A percentile compares a stretch with the other conserved stretches of the same genome.
Conservation (phyloP, 2,797 vertebrate genomes). For the Neomorphus geoffroyi region DNA sequence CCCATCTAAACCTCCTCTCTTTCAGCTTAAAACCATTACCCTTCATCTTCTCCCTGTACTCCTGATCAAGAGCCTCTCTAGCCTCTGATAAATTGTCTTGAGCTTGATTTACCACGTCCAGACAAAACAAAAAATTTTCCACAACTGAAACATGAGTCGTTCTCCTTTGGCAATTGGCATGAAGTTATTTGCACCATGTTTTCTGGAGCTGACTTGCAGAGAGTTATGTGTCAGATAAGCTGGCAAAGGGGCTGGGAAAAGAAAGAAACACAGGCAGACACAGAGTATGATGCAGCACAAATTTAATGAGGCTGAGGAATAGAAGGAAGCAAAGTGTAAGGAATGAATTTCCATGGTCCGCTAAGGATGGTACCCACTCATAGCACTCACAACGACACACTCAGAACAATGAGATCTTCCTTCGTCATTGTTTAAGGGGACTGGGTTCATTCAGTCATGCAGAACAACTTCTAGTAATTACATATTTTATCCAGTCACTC, state of each 20-base stretch:
- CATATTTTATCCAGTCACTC: not conserved
- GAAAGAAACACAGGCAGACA: slow-evolving; percentile 9
- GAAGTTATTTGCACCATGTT: not conserved
- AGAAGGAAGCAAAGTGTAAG: slow-evolving; percentile 12
- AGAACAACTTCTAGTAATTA: not conserved
- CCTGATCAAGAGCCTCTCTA: not conserved
- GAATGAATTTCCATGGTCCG: not conserved
- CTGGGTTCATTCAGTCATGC: not conserved
- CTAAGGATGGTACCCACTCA: not conserved
- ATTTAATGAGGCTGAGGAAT: slow-evolving; percentile 54
- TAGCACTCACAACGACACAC: not conserved
- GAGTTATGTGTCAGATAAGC: not conserved
- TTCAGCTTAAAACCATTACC: too few species aligned
- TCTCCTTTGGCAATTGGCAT: not conserved
- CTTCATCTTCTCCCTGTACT: too few species aligned
- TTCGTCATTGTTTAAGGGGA: not conserved
- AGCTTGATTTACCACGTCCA: not conserved
- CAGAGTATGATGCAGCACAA: not conserved
- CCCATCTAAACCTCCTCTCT: too few species aligned
- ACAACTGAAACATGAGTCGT: fast-evolving
- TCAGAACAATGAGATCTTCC: not conserved
- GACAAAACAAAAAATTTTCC: not conserved
- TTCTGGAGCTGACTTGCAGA: not conserved
- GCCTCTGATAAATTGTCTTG: not conserved
- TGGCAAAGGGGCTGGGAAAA: not conserved